phyloP scores from a whole-genome alignment of 1,140 invertebrate genomes.

The Pectinophora gossypiella region DNA sequence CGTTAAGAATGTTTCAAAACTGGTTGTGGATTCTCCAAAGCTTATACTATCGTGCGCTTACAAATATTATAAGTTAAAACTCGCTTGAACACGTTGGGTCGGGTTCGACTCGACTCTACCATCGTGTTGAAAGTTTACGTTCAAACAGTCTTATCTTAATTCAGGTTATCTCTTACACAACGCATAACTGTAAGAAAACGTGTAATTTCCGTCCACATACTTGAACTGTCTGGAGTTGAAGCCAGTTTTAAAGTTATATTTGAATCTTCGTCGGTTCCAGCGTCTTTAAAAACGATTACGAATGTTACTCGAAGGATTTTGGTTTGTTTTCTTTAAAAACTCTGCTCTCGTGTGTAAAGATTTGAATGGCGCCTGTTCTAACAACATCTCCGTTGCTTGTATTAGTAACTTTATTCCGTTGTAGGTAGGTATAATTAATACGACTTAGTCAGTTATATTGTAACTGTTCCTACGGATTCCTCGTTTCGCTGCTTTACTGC shows the following conservation, averaged over 20 bases:
- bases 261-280: too few relatives aligned
- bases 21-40: slow-evolving; percentile 39
- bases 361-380: too few relatives aligned
- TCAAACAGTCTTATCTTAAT: slow-evolving; percentile 38
- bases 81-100: slow-evolving; percentile 15
- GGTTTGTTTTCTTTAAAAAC: too few relatives aligned
- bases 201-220: slow-evolving; percentile 23
- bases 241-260: too few relatives aligned
- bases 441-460: slow-evolving; percentile 14
- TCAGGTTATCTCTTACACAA: slow-evolving; percentile 40
- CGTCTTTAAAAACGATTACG: too few relatives aligned
- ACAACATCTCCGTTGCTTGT: too few relatives aligned
- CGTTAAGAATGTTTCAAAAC: slow-evolving; percentile 53
- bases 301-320: too few relatives aligned
- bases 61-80: slow-evolving; percentile 30
- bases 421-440: slow-evolving; percentile 27
- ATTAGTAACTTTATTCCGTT: too few relatives aligned
- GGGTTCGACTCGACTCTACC: not conserved
- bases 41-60: slow-evolving; percentile 23
- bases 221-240: too few relatives aligned
- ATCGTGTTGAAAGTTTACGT: slow-evolving; percentile 9
- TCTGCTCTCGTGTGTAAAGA: too few relatives aligned
- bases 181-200: slow-evolving; percentile 38
- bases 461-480: slow-evolving; percentile 21
- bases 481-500: not conserved